Evolutionary conservation across 2,797 vertebrate genomes (phyloP).

Genomic region (Centropyge bicolor): DNA sequence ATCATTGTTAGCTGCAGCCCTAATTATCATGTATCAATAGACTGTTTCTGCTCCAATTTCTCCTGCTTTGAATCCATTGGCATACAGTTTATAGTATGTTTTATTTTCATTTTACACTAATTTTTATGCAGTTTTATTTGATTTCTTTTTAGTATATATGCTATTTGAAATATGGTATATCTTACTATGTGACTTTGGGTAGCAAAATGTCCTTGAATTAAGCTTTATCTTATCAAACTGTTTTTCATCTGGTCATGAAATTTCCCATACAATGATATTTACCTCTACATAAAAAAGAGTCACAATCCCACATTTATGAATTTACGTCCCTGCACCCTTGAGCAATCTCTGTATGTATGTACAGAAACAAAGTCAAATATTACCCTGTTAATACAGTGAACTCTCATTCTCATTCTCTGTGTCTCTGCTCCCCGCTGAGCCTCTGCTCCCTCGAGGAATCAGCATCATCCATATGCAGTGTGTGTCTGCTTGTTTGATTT

Average conservation of each 20-base stretch:
- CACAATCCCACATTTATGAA: not conserved
- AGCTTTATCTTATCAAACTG: not conserved
- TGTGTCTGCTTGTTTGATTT: conserved; percentile 34
- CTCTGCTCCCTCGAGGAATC: conserved; percentile 34
- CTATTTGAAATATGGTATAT: no score
- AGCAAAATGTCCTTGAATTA: not conserved
- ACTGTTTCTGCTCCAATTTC: no score
- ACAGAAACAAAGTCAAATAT: conserved; percentile 4
- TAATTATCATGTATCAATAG: no score
- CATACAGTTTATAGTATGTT: no score
- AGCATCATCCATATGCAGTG: conserved; percentile 29
- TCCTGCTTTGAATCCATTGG: no score
- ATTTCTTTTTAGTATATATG: no score
- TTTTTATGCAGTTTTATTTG: no score
- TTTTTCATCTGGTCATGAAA: not conserved
- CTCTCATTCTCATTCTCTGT: conserved; percentile 9
- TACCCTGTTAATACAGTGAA: not conserved
- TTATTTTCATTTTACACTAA: no score
- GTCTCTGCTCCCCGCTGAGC: conserved; percentile 25
- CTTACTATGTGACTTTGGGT: no score
- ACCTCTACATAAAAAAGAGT: not conserved
- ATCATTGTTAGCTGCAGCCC: no score
- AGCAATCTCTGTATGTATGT: not conserved
- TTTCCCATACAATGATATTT: not conserved
- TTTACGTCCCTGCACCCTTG: not conserved